Percentiles rank a stretch among this genome's conserved stretches.
Conservation (phyloP, 2,888 invertebrate species). For the Eulithis testata region DNA sequence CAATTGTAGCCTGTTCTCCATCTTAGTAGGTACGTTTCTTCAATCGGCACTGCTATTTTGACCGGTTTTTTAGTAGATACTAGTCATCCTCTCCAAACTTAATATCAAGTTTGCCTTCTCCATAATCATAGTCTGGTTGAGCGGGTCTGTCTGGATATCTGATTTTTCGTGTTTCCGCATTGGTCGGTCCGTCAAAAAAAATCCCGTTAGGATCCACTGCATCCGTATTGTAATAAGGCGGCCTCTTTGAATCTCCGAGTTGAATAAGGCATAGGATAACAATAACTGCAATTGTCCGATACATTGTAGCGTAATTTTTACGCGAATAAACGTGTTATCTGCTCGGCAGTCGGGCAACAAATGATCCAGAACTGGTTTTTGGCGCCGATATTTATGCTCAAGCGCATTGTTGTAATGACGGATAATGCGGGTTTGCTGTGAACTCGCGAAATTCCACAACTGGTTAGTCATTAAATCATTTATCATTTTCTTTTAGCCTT, state of each 20-base stretch:
- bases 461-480: slow-evolving; percentile 26
- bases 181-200: slow-evolving; percentile 66
- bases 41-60: background rate
- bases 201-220: slow-evolving; percentile 56
- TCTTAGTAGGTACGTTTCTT: background rate
- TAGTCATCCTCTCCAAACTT: slow-evolving; percentile 42
- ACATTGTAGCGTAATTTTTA: slow-evolving; percentile 23
- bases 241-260: slow-evolving; percentile 33
- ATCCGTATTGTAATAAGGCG: slow-evolving; percentile 51
- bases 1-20: background rate
- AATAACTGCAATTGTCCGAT: slow-evolving; percentile 21
- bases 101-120: slow-evolving; percentile 39
- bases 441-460: slow-evolving; percentile 27
- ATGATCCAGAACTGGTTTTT: slow-evolving; percentile 35
- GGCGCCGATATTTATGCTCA: slow-evolving; percentile 30
- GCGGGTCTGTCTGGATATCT: slow-evolving; percentile 26
- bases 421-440: slow-evolving; percentile 15
- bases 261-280: slow-evolving; percentile 32
- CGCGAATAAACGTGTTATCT: slow-evolving; percentile 20
- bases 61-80: background rate
- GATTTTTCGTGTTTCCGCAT: slow-evolving; percentile 46
- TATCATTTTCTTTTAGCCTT: slow-evolving; percentile 16
- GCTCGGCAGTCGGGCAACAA: slow-evolving; percentile 35
- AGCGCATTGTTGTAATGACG: slow-evolving; percentile 10
- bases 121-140: slow-evolving; percentile 46